Base-by-base conservation (phyloP, 2,888 invertebrate species). In the Ernsta delagoae region DNA sequence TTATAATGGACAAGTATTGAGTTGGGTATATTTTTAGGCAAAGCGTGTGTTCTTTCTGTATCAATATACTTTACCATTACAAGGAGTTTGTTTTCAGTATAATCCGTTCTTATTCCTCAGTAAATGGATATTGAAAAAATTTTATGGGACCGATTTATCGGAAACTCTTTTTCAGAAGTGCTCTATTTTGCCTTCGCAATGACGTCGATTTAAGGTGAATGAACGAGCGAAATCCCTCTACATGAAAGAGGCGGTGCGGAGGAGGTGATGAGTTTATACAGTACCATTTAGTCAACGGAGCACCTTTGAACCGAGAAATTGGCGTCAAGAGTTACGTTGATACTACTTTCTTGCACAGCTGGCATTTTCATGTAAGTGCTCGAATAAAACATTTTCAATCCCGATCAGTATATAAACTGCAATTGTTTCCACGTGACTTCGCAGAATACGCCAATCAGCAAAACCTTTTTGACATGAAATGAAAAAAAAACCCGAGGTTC, bases 201-300 rank as follows among this genome's bases (percentile, higher is more conserved):
- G 89, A 90, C 87, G 86, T 84, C 91, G 86, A 91, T 91, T 92
- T 91, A 91, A 90, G 90, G 88, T 89, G 92, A 91, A 91, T 89
- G 89, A 92, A 91, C 89, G 89, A 90, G 89, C 87, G 76, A 87
- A 89, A 92, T 89, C 88, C 86, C 82, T 83, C 83, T 84, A 92
- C 92, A 92, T 82, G 92, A 86, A 92, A 92, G 85, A 87, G 93
- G 92, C 92, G 92, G 89, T 78, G 78, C 89, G 83, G 83, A 81
- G 82, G 77, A 89, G 89, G 90, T 90, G 92, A 92, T 90, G 91
- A 89, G 86, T 89, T 88, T 90, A 90, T 90, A 88, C 85, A 85
- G 86, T 83, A 86, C 86, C 87, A 88, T 89, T 88, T 86, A 86
- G 86, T 86, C 85, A 86, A 88, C 86, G 84, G 86, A 82, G 89